Conservation (phyloP, 2,888 invertebrate species). For the Epirrhoe alternata region DNA sequence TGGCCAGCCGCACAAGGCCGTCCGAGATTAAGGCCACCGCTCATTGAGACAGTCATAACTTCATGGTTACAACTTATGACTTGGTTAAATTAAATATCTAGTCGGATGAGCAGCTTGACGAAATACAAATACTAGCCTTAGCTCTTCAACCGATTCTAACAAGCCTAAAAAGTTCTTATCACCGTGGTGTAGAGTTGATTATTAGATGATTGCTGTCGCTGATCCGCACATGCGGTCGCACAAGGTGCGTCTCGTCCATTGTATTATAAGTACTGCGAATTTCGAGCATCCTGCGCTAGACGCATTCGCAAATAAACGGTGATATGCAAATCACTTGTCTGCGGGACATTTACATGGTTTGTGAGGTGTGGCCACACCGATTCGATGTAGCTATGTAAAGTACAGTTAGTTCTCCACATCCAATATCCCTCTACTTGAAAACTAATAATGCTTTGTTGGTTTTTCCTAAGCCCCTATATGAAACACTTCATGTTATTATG, state of each 20-base stretch:
- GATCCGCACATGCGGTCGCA: constrained; percentile 62
- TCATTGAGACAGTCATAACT: background rate
- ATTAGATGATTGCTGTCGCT: constrained; percentile 48
- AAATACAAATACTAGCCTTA: background rate
- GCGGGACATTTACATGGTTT: constrained; percentile 62
- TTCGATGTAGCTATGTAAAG: constrained; percentile 3
- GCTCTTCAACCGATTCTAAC: constrained; percentile 58
- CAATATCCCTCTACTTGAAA: constrained; percentile 38
- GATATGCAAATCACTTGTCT: constrained; percentile 73
- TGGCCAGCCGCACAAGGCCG: constrained; percentile 56
- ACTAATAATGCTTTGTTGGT: constrained; percentile 39
- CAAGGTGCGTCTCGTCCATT: constrained; percentile 77
- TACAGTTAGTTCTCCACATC: constrained; percentile 34
- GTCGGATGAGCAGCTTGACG: background rate
- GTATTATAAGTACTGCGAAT: constrained; percentile 81
- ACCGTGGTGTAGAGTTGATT: constrained; percentile 56
- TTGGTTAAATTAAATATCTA: background rate
- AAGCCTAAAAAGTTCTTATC: constrained; percentile 54
- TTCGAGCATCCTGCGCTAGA: constrained; percentile 75
- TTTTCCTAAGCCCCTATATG: constrained; percentile 40
- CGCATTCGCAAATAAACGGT: constrained; percentile 71
- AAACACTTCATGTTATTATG: constrained; percentile 57
- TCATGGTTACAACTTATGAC: background rate
- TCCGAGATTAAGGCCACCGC: constrained; percentile 57
- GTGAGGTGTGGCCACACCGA: constrained; percentile 47